These are phyloP conservation scores for Proterorhinus semilunaris DNA, from an alignment of 2,113 vertebrate genomes.

Conservation along the genomic window DNA sequence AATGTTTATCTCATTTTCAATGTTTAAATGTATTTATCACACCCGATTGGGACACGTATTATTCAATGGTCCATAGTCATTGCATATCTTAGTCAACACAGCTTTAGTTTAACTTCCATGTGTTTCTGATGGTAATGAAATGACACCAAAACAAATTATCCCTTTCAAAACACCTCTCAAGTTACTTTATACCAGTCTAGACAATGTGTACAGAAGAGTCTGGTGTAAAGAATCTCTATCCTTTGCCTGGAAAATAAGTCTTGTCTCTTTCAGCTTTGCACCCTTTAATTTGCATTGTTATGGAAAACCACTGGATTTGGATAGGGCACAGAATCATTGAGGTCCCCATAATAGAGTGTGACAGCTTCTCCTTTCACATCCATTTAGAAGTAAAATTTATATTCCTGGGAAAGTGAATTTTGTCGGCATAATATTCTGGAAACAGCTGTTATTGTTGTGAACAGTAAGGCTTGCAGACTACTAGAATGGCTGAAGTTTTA, in stretches of 20 bases:
- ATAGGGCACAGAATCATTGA: slow-evolving; percentile 72
- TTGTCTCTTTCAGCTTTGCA: slow-evolving; percentile 70
- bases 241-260: slow-evolving; percentile 64
- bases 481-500: neutral
- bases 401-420: slow-evolving; percentile 73
- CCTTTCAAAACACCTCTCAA: slow-evolving; percentile 63
- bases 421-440: slow-evolving; percentile 44
- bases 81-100: slow-evolving; percentile 1
- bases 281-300: slow-evolving; percentile 75
- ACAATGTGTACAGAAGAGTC: slow-evolving; percentile 58
- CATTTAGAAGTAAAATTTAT: slow-evolving; percentile 71
- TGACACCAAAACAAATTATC: slow-evolving; percentile 49
- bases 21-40: too few species aligned
- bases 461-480: slow-evolving; percentile 8
- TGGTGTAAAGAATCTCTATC: slow-evolving; percentile 67
- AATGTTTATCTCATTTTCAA: too few species aligned
- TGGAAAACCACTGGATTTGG: slow-evolving; percentile 76
- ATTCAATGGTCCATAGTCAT: too few species aligned
- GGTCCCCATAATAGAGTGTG: slow-evolving; percentile 74
- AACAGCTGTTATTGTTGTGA: slow-evolving; percentile 50
- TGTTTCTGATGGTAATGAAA: slow-evolving; percentile 47
- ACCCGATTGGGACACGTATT: too few species aligned
- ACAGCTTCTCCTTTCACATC: slow-evolving; percentile 72
- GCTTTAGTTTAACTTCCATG: slow-evolving; percentile 37
- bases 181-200: slow-evolving; percentile 57